Percentiles rank a stretch among this genome's conserved stretches.
Conservation (phyloP, 1,140 invertebrate species). For the Diorhabda elongata region DNA sequence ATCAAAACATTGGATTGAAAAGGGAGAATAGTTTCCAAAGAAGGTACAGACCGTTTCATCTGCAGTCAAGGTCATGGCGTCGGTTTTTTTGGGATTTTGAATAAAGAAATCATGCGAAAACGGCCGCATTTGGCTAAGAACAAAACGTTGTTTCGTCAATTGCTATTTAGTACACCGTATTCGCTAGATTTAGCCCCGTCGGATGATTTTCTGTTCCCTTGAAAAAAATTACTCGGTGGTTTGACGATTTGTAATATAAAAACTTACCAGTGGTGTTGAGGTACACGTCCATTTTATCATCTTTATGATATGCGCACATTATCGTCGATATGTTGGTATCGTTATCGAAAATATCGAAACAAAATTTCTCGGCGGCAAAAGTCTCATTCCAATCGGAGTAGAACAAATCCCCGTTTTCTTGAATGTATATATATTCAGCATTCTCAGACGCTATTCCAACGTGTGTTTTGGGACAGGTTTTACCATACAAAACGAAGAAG, state of each 20-base stretch:
- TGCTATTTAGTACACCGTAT: too few species aligned
- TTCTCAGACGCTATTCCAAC: not conserved
- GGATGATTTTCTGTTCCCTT: too few species aligned
- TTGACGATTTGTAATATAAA: not conserved
- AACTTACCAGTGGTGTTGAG: not conserved
- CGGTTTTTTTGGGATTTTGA: too few species aligned
- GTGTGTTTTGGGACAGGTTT: not conserved
- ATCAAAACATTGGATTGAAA: too few species aligned
- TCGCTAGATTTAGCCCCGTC: too few species aligned
- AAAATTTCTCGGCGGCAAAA: not conserved
- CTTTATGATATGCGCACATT: not conserved
- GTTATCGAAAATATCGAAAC: not conserved
- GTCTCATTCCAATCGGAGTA: not conserved
- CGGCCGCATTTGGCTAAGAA: too few species aligned
- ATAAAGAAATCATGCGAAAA: too few species aligned
- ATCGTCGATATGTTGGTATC: not conserved
- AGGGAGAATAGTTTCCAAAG: too few species aligned
- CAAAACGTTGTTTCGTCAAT: too few species aligned
- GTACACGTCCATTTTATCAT: not conserved
- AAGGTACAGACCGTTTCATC: too few species aligned
- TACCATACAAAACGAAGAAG: not conserved
- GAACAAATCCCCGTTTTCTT: not conserved
- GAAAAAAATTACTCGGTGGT: too few species aligned
- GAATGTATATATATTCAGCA: not conserved
- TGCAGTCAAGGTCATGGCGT: too few species aligned